A percentile compares a stretch with the other conserved stretches of the same genome.
Conservation (phyloP, 2,888 invertebrate species). For the Zele albiditarsus region DNA sequence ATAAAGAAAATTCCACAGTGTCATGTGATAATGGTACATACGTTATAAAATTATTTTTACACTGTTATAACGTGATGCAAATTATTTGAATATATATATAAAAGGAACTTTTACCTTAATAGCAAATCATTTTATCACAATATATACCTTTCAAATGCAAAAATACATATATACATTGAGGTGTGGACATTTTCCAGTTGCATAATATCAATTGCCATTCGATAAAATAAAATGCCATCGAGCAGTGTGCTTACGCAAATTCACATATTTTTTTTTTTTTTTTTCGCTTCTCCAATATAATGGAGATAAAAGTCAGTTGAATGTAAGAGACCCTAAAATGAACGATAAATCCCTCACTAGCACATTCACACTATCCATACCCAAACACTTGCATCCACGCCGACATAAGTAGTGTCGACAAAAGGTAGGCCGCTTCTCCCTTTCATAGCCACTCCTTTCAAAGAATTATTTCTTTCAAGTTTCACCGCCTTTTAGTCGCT, state of each 20-base stretch:
- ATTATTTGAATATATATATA: neutral
- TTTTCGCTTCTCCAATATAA: neutral
- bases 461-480: constrained; percentile 68
- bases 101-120: constrained; percentile 21
- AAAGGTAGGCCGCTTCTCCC: constrained; percentile 58
- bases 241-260: neutral
- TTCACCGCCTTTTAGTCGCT: constrained; percentile 67
- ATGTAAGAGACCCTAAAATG: constrained; percentile 30
- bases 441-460: constrained; percentile 67
- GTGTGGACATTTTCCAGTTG: neutral
- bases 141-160: neutral
- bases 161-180: constrained; percentile 13
- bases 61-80: constrained; percentile 1
- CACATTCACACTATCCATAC: constrained; percentile 8
- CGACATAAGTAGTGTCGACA: constrained; percentile 48
- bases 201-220: neutral
- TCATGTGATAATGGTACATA: constrained; percentile 19
- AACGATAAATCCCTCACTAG: constrained; percentile 6
- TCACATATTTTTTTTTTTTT: neutral
- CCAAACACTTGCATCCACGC: constrained; percentile 3
- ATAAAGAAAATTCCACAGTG: constrained; percentile 10
- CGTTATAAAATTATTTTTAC: constrained; percentile 21
- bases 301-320: constrained; percentile 27
- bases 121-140: neutral
- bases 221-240: neutral